These are phyloP conservation scores for Chromis chromis DNA, from an alignment of 2,797 vertebrate genomes.

Conservation along the genomic window DNA sequence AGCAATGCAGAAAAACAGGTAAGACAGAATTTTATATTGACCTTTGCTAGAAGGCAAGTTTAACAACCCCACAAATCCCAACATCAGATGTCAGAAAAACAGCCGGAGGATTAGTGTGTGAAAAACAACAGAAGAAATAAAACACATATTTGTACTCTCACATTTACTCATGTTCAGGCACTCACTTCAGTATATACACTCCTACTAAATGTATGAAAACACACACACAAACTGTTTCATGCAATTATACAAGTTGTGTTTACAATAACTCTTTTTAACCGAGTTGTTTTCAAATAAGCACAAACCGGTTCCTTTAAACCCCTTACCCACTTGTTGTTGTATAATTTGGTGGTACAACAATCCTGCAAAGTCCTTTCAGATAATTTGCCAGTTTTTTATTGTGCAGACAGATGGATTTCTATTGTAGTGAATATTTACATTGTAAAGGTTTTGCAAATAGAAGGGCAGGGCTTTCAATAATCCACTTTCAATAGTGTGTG, in stretches of 20 bases:
- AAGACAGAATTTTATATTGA: constrained; percentile 4
- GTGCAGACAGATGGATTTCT: neutral
- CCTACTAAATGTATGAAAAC: neutral
- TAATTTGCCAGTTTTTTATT: neutral
- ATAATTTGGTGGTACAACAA: neutral
- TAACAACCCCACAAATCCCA: neutral
- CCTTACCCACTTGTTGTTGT: neutral
- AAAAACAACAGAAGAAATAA: constrained; percentile 1
- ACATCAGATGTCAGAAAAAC: constrained; percentile 2
- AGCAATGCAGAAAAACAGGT: constrained; percentile 11
- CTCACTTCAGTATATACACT: neutral
- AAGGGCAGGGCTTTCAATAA: neutral
- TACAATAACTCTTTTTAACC: neutral
- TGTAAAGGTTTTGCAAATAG: neutral
- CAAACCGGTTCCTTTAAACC: constrained; percentile 4
- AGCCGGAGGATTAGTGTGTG: constrained; percentile 3
- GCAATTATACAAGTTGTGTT: no score
- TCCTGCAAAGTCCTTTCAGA: neutral
- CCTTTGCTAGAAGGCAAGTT: neutral
- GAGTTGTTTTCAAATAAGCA: neutral
- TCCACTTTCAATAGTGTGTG: neutral
- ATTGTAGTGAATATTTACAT: constrained; percentile 6
- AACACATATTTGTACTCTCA: neutral
- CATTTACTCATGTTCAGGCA: neutral
- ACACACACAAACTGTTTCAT: neutral